A percentile compares a stretch with the other conserved stretches of the same genome.
Evolutionary conservation across 2,888 invertebrate species (phyloP).

Genomic region (Trissolcus japonicus): DNA sequence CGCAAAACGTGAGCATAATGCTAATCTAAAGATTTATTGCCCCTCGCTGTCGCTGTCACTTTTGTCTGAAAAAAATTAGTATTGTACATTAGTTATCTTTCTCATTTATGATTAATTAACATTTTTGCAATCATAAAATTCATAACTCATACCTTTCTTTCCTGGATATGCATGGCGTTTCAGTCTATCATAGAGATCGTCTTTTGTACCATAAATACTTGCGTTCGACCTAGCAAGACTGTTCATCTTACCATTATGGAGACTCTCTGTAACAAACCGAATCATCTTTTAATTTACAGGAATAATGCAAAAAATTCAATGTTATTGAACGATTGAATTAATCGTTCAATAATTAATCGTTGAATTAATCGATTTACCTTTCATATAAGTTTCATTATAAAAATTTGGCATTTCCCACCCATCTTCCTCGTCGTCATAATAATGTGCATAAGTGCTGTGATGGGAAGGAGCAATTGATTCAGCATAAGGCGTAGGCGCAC

Average conservation of each 20-base stretch:
- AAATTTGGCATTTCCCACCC: slow-evolving; percentile 99
- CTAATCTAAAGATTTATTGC: slow-evolving; percentile 79
- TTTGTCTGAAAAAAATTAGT: slow-evolving; percentile 82
- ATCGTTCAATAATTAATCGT: no score
- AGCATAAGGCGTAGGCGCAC: slow-evolving; percentile 95
- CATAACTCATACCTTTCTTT: slow-evolving; percentile 87
- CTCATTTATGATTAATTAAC: background rate
- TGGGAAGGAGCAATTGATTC: slow-evolving; percentile 96
- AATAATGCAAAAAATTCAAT: background rate
- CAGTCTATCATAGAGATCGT: slow-evolving; percentile 95
- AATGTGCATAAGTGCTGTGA: slow-evolving; percentile 96
- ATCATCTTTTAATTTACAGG: background rate
- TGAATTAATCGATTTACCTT: slow-evolving; percentile 83
- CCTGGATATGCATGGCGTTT: slow-evolving; percentile 96
- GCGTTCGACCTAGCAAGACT: slow-evolving; percentile 94
- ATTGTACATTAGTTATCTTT: background rate
- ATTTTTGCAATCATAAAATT: background rate
- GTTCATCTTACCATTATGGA: slow-evolving; percentile 94
- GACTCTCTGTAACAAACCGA: slow-evolving; percentile 77
- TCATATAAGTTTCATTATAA: slow-evolving; percentile 97
- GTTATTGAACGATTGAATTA: background rate
- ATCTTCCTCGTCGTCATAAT: slow-evolving; percentile 96
- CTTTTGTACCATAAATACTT: slow-evolving; percentile 95
- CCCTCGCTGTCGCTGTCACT: slow-evolving; percentile 96
- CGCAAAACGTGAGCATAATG: no score